A percentile compares a stretch with the other conserved stretches of the same genome.
phyloP scores from a whole-genome alignment of 2,113 vertebrate genomes.

The Psettodes erumei region DNA sequence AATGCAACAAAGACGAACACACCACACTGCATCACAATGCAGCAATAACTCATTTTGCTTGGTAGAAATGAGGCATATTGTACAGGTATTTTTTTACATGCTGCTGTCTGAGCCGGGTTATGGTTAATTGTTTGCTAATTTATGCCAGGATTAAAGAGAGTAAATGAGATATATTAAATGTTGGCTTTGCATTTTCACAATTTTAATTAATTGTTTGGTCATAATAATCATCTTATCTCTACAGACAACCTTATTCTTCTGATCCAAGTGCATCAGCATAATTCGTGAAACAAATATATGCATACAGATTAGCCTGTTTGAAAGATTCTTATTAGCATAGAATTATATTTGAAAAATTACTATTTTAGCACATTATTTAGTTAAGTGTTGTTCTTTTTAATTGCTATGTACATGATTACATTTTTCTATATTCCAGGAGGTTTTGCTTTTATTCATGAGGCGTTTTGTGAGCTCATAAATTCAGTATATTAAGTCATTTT shows the following conservation, averaged over 20 bases:
- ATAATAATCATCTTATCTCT: no score
- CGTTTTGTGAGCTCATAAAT: constrained; percentile 3
- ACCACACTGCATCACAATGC: background rate
- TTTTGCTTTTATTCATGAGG: background rate
- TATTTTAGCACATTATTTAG: background rate
- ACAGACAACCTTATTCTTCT: background rate
- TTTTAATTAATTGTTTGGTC: background rate
- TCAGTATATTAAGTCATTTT: background rate
- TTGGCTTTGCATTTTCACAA: background rate
- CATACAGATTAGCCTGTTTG: background rate
- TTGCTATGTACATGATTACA: background rate
- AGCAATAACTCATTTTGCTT: background rate
- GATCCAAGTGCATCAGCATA: background rate
- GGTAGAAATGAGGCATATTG: background rate
- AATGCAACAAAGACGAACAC: background rate
- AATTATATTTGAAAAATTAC: background rate
- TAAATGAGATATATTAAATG: background rate
- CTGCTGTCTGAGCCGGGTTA: background rate
- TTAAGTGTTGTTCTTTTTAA: background rate
- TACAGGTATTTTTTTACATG: background rate
- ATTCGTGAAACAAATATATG: background rate
- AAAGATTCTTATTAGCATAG: background rate
- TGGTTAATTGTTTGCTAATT: background rate
- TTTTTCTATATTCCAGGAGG: background rate
- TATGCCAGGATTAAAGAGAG: background rate